These are phyloP conservation scores for Urocitellus parryii DNA, from an alignment of 2,113 vertebrate genomes.

Conservation along the genomic window DNA sequence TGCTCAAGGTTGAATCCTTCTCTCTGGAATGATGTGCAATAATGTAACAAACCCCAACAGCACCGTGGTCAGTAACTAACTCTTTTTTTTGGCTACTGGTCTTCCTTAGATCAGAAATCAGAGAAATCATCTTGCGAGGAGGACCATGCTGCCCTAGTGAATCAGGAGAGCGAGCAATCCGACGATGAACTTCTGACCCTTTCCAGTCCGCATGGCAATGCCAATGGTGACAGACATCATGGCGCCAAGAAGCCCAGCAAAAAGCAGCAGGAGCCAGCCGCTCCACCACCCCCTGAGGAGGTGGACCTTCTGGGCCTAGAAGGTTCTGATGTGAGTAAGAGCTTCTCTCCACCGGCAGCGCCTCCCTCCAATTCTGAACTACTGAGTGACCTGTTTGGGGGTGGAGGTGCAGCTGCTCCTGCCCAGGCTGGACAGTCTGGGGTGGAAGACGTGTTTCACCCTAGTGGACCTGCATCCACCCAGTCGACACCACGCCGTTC, in stretches of 20 bases:
- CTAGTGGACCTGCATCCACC: conserved; percentile 89
- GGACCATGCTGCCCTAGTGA: conserved; percentile 90
- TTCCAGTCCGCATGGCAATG: conserved; percentile 94
- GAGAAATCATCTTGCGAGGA: conserved; percentile 91
- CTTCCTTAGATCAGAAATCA: conserved; percentile 88
- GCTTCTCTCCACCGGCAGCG: conserved; percentile 85
- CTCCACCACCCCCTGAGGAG: conserved; percentile 88
- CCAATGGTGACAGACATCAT: conserved; percentile 88
- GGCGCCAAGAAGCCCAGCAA: conserved; percentile 87
- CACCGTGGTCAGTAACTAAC: not conserved
- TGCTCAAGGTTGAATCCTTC: not conserved
- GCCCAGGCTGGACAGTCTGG: conserved; percentile 83
- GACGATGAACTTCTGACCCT: conserved; percentile 98
- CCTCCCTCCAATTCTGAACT: conserved; percentile 93
- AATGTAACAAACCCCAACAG: not conserved
- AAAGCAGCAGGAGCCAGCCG: conserved; percentile 84
- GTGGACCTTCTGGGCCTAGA: conserved; percentile 96
- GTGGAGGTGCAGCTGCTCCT: conserved; percentile 76
- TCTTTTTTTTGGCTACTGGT: not conserved
- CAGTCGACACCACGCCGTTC: conserved; percentile 95
- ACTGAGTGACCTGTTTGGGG: conserved; percentile 95
- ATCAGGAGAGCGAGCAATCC: conserved; percentile 97
- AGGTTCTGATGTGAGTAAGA: conserved; percentile 87
- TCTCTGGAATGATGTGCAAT: not conserved
- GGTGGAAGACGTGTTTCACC: conserved; percentile 86